Evolutionary conservation across 1,140 invertebrate genomes (phyloP), one percentile per base, ranked within the genome.

Genomic region (Ephestia elutella): DNA sequence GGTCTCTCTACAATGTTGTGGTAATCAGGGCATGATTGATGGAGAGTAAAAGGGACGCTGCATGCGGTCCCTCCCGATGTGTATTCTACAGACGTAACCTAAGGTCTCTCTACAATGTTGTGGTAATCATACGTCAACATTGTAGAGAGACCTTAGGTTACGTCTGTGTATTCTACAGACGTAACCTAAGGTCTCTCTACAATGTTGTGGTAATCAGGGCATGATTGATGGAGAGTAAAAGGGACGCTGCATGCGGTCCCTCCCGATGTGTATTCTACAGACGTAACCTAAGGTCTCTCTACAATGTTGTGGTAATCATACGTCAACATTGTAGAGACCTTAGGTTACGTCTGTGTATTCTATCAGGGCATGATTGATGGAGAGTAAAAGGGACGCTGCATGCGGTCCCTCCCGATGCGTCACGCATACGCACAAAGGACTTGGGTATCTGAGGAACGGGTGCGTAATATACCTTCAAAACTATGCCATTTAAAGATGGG

Each of bases 171-270:
- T 73, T 75, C 67, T n/a, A n/a, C n/a, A n/a, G n/a, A n/a, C n/a
- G n/a, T n/a, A n/a, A n/a, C n/a, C n/a, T n/a, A n/a, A n/a, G n/a
- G n/a, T n/a, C n/a, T n/a, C n/a, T n/a, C n/a, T n/a, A n/a, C n/a
- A n/a, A n/a, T n/a, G n/a, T n/a, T n/a, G n/a, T n/a, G n/a, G n/a
- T n/a, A 71, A 82, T 79, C 73, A 79, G 70, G 65, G 75, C 70
- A 68, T 78, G 76, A 81, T 81, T 79, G 78, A 81, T 78, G 71
- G 65, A 57, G 17, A 13, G 21, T 25, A 35, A 35, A 49, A n/a
- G 30, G 30, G 30, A 25, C 70, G 65, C 59, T 63, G 67, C 67
- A 66, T 75, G 75, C 63, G 70, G 70, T 70, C 71, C 70, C 64
- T 32, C 59, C 48, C 25, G 28, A 30, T 59, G 61, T 63, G 65